These are phyloP conservation scores for Cyaniris semiargus DNA, from an alignment of 2,888 invertebrate genomes.

Conservation along the genomic window DNA sequence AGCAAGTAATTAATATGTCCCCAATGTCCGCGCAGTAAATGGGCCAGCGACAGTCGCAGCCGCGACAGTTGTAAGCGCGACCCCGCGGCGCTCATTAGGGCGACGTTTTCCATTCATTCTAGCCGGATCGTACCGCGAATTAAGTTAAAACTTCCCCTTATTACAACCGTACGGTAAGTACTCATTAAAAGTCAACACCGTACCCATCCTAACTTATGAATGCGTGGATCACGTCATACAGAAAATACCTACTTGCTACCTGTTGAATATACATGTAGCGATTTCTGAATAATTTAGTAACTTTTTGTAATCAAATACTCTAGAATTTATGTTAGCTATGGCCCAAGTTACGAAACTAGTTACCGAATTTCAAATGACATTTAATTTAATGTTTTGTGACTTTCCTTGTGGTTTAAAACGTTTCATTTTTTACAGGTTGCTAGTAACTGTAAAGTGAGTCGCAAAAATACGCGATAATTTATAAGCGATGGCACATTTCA, in stretches of 20 bases:
- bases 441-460: neutral
- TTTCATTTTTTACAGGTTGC: no score
- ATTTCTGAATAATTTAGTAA: neutral
- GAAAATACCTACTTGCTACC: neutral
- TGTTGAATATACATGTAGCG: neutral
- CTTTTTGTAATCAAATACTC: no score
- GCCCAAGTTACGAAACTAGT: no score
- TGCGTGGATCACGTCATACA: neutral
- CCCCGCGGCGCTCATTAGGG: conserved; percentile 28
- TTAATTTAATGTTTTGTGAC: no score
- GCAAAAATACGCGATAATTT: neutral
- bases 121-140: neutral
- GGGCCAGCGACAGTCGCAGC: neutral
- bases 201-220: neutral
- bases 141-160: conserved; percentile 13
- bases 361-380: no score
- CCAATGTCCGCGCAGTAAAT: neutral
- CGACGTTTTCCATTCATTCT: neutral
- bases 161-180: neutral
- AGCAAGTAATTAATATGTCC: conserved; percentile 14
- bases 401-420: no score
- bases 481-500: neutral
- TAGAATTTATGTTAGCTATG: no score
- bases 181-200: neutral
- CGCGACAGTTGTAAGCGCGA: conserved; percentile 21